These are phyloP conservation scores for Danaus melanippus DNA, from an alignment of 1,140 invertebrate species.

Conservation along the genomic window DNA sequence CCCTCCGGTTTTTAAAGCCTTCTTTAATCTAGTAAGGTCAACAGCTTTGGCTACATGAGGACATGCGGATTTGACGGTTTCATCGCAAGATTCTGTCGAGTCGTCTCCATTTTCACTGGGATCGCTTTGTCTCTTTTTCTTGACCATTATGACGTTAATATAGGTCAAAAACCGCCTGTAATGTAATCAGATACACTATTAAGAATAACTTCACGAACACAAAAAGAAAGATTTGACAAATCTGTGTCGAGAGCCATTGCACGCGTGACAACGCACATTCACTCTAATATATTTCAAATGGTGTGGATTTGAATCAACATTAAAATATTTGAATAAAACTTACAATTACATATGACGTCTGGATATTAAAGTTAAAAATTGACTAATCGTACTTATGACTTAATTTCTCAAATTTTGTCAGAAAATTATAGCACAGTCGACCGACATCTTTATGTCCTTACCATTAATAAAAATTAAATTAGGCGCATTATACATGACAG, in stretches of 20 bases:
- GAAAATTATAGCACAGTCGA: slow-evolving; percentile 54
- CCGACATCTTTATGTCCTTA: slow-evolving; percentile 57
- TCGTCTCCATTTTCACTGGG: slow-evolving; percentile 73
- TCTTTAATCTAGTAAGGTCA: slow-evolving; percentile 76
- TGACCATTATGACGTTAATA: slow-evolving; percentile 67
- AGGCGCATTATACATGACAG: slow-evolving; percentile 6
- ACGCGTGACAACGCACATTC: slow-evolving; percentile 68
- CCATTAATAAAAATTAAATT: slow-evolving; percentile 25
- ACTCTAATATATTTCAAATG: slow-evolving; percentile 20
- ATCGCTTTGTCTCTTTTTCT: slow-evolving; percentile 78
- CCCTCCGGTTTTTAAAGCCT: slow-evolving; percentile 72
- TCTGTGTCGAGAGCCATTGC: slow-evolving; percentile 67
- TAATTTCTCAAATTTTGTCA: slow-evolving; percentile 53
- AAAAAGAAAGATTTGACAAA: slow-evolving; percentile 68
- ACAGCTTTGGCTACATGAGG: slow-evolving; percentile 80
- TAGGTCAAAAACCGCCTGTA: slow-evolving; percentile 49
- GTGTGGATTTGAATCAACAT: slow-evolving; percentile 1
- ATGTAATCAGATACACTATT: slow-evolving; percentile 67
- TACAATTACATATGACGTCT: slow-evolving; percentile 54
- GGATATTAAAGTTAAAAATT: slow-evolving; percentile 31
- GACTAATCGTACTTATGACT: slow-evolving; percentile 31
- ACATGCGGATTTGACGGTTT: slow-evolving; percentile 73
- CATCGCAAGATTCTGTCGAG: slow-evolving; percentile 77
- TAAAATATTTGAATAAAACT: slow-evolving; percentile 29
- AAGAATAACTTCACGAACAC: slow-evolving; percentile 63